Evolutionary conservation across 1,140 invertebrate species (phyloP), one percentile per base, ranked within the genome.

Genomic region (Hydropsyche tenuis): DNA sequence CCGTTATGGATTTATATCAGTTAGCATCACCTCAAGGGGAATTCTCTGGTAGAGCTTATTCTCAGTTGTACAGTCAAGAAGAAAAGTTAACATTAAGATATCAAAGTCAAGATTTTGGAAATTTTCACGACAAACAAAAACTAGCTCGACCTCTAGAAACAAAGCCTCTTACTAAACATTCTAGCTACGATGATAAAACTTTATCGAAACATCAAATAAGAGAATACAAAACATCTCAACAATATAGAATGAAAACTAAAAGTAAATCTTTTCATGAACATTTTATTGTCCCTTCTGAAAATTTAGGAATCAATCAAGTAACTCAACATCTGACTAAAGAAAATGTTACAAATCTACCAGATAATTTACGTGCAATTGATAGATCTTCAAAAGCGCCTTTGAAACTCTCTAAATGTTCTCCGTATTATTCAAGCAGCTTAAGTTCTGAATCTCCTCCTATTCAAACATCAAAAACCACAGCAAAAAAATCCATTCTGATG

Each of bases 341-440:
- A 73, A 77, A 77, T 43, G 73, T 77, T 3, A 77, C 73, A 30
- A 77, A 77, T 68, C 53, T 77, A 23, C 76, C 76, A 1, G 76
- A 75, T 62, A 77, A 77, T 45, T 51, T 77, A 20, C 56, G 71
- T 23, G 73, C 79, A 37, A 72, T 75, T 0, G 84, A 85, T 45
- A 79, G 84, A 71, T 82, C 83, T 46, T 81, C 78, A 7, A 86
- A 86, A 78, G 84, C 83, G 23, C 85, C 85, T 1, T 53, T 78
- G 7, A 78, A 78, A 75, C 78, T 90, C 42, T 86, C 89, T 5
- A 88, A 89, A 79, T 90, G 89, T 78, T 90, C 89, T 0, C 89
- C 89, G 1, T 90, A 90, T 78, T 90, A 90, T 81, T 90, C 89
- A 6, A 90, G 89, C 77, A 90, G 89, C 77, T 81, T 90, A 18